phyloP scores from a whole-genome alignment of 2,797 vertebrate species.

The Myotis findleyi region DNA sequence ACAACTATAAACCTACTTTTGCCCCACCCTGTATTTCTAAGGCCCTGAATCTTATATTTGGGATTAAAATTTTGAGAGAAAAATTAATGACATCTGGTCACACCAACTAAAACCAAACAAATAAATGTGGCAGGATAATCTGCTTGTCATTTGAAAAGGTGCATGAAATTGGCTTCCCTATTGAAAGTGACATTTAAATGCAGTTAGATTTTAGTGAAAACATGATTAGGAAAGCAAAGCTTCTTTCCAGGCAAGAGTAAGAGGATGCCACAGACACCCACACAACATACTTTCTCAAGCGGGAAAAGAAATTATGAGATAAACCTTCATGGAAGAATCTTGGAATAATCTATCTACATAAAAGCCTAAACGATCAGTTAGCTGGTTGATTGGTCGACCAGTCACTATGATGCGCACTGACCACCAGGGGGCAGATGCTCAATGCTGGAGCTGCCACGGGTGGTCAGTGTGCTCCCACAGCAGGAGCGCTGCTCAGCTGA shows the following conservation, averaged over 20 bases:
- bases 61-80: not conserved
- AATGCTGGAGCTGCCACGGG: no score
- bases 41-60: not conserved
- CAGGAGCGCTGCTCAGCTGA: no score
- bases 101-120: not conserved
- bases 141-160: slow-evolving; percentile 2
- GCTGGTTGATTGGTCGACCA: no score
- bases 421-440: no score
- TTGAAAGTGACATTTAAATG: slow-evolving; percentile 5
- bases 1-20: not conserved
- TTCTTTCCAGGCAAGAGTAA: not conserved
- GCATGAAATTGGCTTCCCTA: not conserved
- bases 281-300: not conserved
- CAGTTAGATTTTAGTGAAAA: slow-evolving; percentile 16
- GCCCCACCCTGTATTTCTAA: not conserved
- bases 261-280: not conserved
- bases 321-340: not conserved
- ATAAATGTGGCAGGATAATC: not conserved
- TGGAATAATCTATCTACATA: not conserved
- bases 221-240: not conserved
- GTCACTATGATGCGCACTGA: no score
- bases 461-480: no score
- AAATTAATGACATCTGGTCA: not conserved
- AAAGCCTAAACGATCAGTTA: no score
- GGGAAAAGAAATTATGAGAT: not conserved